Base-by-base conservation (phyloP, 2,888 invertebrate genomes). In the Tetanocera ferruginea region DNA sequence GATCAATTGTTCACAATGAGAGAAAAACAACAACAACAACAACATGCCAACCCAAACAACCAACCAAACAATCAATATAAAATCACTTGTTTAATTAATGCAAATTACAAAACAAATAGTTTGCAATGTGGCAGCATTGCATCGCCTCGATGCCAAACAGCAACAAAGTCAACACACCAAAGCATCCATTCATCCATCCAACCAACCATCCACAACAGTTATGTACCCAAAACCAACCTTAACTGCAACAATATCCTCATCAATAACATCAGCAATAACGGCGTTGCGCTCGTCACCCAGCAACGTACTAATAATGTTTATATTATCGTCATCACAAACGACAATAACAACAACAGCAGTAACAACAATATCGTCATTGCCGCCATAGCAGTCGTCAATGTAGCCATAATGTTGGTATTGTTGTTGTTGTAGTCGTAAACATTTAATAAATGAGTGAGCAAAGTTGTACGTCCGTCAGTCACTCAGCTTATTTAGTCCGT, bases 81-180 rank as follows among this genome's bases (percentile, higher is more conserved):
- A 64, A 64, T 64, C 71, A 14, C 37, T 62, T 76, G 71, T 64
- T 66, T 31, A 71, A 76, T 62, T 71, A 76, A 55, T 31, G 52
- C 71, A 52, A 76, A 76, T 76, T 71, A 31, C 64, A 72, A 19
- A 31, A 37, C 64, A 76, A 72, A 71, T 72, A 64, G 67, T 76
- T 43, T 64, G 52, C 52, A 49, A 64, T 52, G 76, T 76, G 62
- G 28, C 76, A 64, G 34, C 71, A 23, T 51, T 70, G 66, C 55
- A 37, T 57, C 14, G 43, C 11, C 28, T 31, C 60, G 25, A 49
- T 49, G 51, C 43, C 11, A 34, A 67, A 55, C 75, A 72, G 62
- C 17, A 28, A 11, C 60, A 69, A 43, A 37, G 34, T 28, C 51
- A 69, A 9, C 60, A 67, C 34, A 43, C 49, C 49, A 57, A 57